Evolutionary conservation across 2,888 invertebrate species (phyloP), one percentile per base, ranked within the genome.

Genomic region (Cotesia congregata): DNA sequence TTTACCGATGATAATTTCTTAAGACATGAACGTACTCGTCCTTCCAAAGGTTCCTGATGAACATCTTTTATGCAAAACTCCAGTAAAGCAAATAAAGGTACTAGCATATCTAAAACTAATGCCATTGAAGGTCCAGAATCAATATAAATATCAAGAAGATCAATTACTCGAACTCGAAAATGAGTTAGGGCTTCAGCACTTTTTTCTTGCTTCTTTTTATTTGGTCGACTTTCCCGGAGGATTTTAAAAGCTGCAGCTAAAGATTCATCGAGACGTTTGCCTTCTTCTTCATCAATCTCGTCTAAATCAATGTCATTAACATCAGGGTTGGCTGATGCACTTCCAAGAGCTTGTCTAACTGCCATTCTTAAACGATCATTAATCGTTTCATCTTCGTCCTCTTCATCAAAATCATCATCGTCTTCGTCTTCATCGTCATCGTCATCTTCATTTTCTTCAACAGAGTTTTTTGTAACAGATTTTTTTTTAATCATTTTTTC

Each of bases 201-300:
- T 84, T 93, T 93, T 40, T 92, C 92, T 82, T 92, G 91, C 78
- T 91, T 91, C 76, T 90, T 91, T 1, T 85, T 84, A 17, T 82
- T 83, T 1, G 84, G 86, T 0, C 88, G 85, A 81, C 84, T 89
- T 69, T 88, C 88, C 5, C 86, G 85, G 0, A 92, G 92, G 83
- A 92, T 92, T 86, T 91, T 93, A 85, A 96, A 96, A 0, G 94
- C 96, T 74, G 93, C 93, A 0, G 94, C 93, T 76, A 96, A 89
- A 0, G 95, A 94, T 80, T 93, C 92, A 83, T 96, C 94, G 0
- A 95, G 88, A 85, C 92, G 92, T 77, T 92, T 93, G 9, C 95
- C 96, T 87, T 95, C 94, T 79, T 93, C 93, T 83, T 96, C 95
- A 80, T 93, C 92, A 83, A 96, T 92, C 83, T 95, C 92, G 85